These are phyloP conservation scores for Antitype chi DNA, from an alignment of 2,888 invertebrate genomes.

Conservation along the genomic window DNA sequence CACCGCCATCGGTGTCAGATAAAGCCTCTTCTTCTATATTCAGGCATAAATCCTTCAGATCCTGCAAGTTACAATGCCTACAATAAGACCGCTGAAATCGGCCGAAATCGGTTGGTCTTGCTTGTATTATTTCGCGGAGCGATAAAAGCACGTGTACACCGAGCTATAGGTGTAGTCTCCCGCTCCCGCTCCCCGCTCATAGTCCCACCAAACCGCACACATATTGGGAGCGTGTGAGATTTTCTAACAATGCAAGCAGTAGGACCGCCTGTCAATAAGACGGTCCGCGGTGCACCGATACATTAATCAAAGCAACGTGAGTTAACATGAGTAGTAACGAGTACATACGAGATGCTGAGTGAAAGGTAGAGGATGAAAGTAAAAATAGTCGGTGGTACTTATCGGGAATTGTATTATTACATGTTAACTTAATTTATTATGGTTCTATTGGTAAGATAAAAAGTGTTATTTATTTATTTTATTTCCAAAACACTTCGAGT, in stretches of 20 bases:
- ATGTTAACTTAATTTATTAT: conserved; percentile 9
- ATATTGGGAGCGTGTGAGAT: conserved; percentile 67
- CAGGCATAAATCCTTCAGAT: not conserved
- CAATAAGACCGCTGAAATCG: too few species aligned
- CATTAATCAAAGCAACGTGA: conserved; percentile 68
- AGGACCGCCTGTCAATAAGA: conserved; percentile 68
- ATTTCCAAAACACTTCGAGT: too few species aligned
- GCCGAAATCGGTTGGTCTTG: not conserved
- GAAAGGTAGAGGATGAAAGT: conserved; percentile 56
- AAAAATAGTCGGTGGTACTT: conserved; percentile 10
- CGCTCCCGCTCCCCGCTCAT: conserved; percentile 12
- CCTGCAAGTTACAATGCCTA: not conserved
- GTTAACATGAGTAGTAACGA: conserved; percentile 45
- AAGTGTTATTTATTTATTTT: too few species aligned
- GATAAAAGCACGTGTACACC: too few species aligned
- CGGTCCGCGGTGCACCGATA: conserved; percentile 56
- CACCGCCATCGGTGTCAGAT: too few species aligned
- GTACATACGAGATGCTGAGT: conserved; percentile 43
- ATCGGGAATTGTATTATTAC: conserved; percentile 6
- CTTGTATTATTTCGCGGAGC: not conserved
- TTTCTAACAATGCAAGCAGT: conserved; percentile 66
- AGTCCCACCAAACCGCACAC: conserved; percentile 17
- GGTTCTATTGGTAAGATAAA: not conserved
- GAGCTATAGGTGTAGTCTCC: too few species aligned
- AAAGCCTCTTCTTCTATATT: not conserved